Evolutionary conservation across 2,888 invertebrate genomes (phyloP).

Genomic region (Mechanitis messenoides): DNA sequence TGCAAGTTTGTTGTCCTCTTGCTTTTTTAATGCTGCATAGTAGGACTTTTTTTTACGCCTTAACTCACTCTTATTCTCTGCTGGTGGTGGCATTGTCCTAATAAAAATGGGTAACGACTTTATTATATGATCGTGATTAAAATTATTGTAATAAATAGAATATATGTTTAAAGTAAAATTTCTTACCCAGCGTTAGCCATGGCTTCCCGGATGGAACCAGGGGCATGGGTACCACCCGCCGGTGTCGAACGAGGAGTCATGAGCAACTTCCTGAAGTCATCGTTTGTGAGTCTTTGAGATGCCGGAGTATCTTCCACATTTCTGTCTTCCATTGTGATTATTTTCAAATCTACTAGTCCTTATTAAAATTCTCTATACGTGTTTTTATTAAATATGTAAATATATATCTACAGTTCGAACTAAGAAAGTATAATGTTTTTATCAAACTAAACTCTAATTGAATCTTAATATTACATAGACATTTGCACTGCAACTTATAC

Average conservation of each 20-base stretch:
- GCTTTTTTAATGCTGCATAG: slow-evolving; percentile 95
- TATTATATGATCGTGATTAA: no score
- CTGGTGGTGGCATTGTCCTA: slow-evolving; percentile 70
- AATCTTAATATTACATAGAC: no score
- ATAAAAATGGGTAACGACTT: slow-evolving; percentile 15
- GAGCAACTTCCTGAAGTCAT: slow-evolving; percentile 95
- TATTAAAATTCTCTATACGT: no score
- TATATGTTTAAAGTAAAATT: slow-evolving; percentile 24
- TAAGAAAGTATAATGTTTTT: no score
- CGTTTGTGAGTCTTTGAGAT: slow-evolving; percentile 93
- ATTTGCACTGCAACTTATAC: no score
- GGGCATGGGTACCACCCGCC: slow-evolving; percentile 63
- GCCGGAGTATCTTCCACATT: slow-evolving; percentile 78
- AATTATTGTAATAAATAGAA: neutral
- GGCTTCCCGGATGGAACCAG: slow-evolving; percentile 81
- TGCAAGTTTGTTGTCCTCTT: slow-evolving; percentile 95
- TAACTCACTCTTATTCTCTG: slow-evolving; percentile 87
- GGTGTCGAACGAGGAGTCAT: slow-evolving; percentile 94
- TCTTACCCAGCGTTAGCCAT: slow-evolving; percentile 79
- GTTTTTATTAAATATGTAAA: no score
- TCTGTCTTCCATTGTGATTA: slow-evolving; percentile 64
- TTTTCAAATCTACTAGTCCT: neutral
- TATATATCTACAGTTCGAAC: no score
- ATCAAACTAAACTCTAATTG: no score
- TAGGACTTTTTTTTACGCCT: slow-evolving; percentile 95